These are phyloP conservation scores for Spongilla lacustris DNA, from an alignment of 37 sponge, comb jelly and placozoan species.

Conservation along the genomic window DNA sequence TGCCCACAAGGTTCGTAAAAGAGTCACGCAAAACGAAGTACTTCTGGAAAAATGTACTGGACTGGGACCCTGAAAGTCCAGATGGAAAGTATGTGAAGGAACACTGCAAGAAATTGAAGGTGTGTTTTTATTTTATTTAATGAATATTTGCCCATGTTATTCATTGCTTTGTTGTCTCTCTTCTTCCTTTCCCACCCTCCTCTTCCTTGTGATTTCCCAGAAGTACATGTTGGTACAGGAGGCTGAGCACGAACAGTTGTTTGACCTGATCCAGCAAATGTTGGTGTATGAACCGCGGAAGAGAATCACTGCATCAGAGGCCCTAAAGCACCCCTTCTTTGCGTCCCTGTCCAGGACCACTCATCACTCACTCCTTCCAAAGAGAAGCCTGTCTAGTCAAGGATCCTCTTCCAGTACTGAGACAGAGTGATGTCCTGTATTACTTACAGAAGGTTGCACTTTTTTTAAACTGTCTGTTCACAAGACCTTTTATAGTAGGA, in stretches of 20 bases:
- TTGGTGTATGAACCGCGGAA: constrained; percentile 81
- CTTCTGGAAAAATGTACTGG: constrained; percentile 78
- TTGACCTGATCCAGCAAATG: constrained; percentile 87
- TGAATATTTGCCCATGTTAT: not conserved
- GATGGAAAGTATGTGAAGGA: constrained; percentile 82
- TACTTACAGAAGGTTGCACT: not conserved
- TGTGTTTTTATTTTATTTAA: constrained; percentile 8
- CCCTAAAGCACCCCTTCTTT: constrained; percentile 91
- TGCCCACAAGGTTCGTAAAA: constrained; percentile 77
- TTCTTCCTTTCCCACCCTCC: not conserved
- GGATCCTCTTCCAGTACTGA: constrained; percentile 57
- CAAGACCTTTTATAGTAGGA: too few species aligned
- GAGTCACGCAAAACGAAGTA: constrained; percentile 82
- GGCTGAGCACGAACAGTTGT: constrained; percentile 80
- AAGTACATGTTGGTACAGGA: constrained; percentile 65
- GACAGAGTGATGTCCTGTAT: constrained; percentile 39
- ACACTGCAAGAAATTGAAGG: constrained; percentile 89
- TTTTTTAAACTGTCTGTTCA: too few species aligned
- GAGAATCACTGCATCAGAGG: constrained; percentile 84
- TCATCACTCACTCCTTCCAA: constrained; percentile 27
- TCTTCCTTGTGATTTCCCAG: constrained; percentile 18
- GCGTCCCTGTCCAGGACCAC: constrained; percentile 14
- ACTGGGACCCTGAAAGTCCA: constrained; percentile 86
- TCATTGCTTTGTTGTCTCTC: not conserved
- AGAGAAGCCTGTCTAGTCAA: constrained; percentile 58